Evolutionary conservation across 2,888 invertebrate species (phyloP).

Genomic region (Xestia rhomboidea): DNA sequence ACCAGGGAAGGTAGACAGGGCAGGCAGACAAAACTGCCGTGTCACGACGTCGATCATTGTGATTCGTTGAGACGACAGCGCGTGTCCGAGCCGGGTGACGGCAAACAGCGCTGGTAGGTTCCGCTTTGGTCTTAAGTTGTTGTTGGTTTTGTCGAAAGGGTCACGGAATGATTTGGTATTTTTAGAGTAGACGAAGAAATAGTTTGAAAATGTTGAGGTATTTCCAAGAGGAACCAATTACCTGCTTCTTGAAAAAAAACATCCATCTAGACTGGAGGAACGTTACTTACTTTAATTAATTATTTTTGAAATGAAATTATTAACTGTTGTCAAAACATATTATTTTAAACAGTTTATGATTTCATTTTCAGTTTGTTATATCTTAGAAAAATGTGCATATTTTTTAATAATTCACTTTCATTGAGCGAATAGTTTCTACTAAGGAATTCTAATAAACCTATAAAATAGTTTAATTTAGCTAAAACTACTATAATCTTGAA

Average conservation of each 20-base stretch:
- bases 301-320: not conserved
- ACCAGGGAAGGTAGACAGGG: slow-evolving; percentile 37
- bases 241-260: not conserved
- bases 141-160: not conserved
- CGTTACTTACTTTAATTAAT: not conserved
- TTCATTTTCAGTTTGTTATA: too few relatives aligned
- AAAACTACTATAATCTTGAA: slow-evolving; percentile 13
- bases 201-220: not conserved
- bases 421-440: not conserved
- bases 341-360: too few relatives aligned
- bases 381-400: slow-evolving; percentile 36
- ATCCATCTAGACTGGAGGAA: not conserved
- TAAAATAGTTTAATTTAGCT: slow-evolving; percentile 18
- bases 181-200: not conserved
- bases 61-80: slow-evolving; percentile 87
- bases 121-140: slow-evolving; percentile 64
- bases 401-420: slow-evolving; percentile 13
- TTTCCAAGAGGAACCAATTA: not conserved
- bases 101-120: slow-evolving; percentile 78
- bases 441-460: slow-evolving; percentile 16
- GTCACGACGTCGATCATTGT: slow-evolving; percentile 88
- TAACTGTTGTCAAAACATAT: not conserved
- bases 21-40: slow-evolving; percentile 71
- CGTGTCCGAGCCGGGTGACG: slow-evolving; percentile 81
- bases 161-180: not conserved